Conservation (phyloP, 1,140 invertebrate species). For the Magallana gigas region DNA sequence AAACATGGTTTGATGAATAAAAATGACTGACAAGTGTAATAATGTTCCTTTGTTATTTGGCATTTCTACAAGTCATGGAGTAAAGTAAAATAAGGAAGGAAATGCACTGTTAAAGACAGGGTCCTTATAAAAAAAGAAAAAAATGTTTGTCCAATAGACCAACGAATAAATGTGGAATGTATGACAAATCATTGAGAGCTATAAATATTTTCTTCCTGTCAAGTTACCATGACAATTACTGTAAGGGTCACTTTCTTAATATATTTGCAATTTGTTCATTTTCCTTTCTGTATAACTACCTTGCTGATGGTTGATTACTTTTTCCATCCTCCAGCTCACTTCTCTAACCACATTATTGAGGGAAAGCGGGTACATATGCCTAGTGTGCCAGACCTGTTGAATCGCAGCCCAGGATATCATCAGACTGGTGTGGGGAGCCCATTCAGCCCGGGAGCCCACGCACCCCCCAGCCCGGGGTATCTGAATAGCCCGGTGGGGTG, state of each 20-base stretch:
- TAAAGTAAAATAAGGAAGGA: neutral
- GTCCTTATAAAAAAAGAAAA: neutral
- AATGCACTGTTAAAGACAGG: slow-evolving; percentile 1
- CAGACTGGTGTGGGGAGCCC: slow-evolving; percentile 5
- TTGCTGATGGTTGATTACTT: neutral
- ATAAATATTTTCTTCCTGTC: no score
- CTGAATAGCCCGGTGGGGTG: neutral
- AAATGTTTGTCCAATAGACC: no score
- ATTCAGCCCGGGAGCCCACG: neutral
- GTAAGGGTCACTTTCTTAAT: no score
- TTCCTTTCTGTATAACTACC: no score
- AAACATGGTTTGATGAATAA: slow-evolving; percentile 10
- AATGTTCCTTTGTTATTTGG: neutral
- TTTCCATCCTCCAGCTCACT: neutral
- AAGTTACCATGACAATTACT: no score
- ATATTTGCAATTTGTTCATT: no score
- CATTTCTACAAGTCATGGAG: neutral
- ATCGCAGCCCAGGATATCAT: slow-evolving; percentile 31
- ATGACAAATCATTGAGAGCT: no score
- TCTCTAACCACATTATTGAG: slow-evolving; percentile 10
- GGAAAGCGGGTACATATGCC: slow-evolving; percentile 41
- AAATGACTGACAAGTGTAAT: neutral
- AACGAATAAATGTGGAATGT: neutral
- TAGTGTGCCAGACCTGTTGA: slow-evolving; percentile 25
- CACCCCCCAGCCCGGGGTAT: neutral